Base-by-base conservation (phyloP, 1,140 invertebrate species). In the Centruroides vittatus region DNA sequence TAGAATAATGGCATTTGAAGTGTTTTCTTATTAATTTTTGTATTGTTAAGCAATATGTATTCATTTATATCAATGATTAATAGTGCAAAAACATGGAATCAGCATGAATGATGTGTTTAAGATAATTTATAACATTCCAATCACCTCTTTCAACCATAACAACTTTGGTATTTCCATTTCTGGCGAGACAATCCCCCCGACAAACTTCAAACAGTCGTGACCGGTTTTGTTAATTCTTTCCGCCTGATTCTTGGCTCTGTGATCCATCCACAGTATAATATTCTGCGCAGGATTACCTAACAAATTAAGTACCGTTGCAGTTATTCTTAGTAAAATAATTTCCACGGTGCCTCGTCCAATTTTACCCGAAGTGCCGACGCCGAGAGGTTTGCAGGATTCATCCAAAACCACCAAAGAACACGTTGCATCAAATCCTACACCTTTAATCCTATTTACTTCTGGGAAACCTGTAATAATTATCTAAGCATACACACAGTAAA, bases 251-350 rank as follows among this genome's bases (percentile, higher is more conserved):
- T 81, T 75, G 3, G 93, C 93, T 67, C 94, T 76, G 71, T 98
- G 93, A 73, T 98, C 94, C 89, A 97, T 86, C 94, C 94, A 98
- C 74, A 97, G 82, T 47, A 98, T 89, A 35, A 98, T 79, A 74
- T 98, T 94, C 72, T 87, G 85, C 54, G 84, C 46, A 53, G 47
- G 0, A 53, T 60, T 61, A 8, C 60, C 61, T 65, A 41, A 11
- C 47, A 23, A 58, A 70, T 46, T 47, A 59, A 59, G 8, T n/a
- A 23, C 23, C 2, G 23, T 23, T 54, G 11, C 13, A n/a, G 11
- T 50, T 47, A 57, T 49, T 11, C 46, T 56, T 4, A 8, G 7
- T 59, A 51, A 53, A 5, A 52, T 35, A 55, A 56, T 23, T 23
- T 23, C 23, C 23, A 23, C 2, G 23, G 23, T 23, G 23, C 23